A percentile compares a stretch with the other conserved stretches of the same genome.
These are phyloP conservation scores for Ichneumon xanthorius DNA, from an alignment of 2,888 invertebrate species.

Conservation along the genomic window DNA sequence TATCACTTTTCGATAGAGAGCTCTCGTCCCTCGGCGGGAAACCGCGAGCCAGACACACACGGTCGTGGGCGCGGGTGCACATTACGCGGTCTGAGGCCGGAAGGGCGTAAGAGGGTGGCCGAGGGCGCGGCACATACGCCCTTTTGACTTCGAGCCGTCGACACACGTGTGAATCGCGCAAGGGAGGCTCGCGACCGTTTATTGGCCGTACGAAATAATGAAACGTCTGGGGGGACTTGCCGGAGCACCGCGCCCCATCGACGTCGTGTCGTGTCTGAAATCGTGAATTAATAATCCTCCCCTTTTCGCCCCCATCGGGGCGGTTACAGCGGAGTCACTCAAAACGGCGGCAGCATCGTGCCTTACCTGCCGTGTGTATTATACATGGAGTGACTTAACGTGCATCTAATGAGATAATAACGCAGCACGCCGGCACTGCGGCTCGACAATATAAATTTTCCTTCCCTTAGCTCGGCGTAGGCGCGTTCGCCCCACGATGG, in stretches of 20 bases:
- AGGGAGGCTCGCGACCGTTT: slow-evolving; percentile 29
- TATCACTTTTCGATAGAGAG: slow-evolving; percentile 36
- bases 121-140: no score
- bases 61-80: no score
- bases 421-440: not conserved
- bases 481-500: not conserved
- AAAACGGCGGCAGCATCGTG: not conserved
- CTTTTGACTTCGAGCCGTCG: no score
- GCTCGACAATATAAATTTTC: slow-evolving; percentile 1
- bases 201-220: slow-evolving; percentile 40
- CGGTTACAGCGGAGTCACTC: slow-evolving; percentile 3
- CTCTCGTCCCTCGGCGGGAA: no score
- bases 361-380: not conserved
- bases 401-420: slow-evolving; percentile 28
- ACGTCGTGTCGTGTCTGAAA: slow-evolving; percentile 30
- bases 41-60: no score
- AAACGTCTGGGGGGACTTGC: slow-evolving; percentile 34
- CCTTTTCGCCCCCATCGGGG: not conserved
- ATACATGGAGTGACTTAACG: not conserved
- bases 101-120: no score
- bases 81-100: no score
- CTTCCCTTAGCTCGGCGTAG: not conserved
- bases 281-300: slow-evolving; percentile 4
- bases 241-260: not conserved
- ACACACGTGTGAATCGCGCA: slow-evolving; percentile 1